Evolutionary conservation across 2,888 invertebrate genomes (phyloP).

Genomic region (Busseola fusca): DNA sequence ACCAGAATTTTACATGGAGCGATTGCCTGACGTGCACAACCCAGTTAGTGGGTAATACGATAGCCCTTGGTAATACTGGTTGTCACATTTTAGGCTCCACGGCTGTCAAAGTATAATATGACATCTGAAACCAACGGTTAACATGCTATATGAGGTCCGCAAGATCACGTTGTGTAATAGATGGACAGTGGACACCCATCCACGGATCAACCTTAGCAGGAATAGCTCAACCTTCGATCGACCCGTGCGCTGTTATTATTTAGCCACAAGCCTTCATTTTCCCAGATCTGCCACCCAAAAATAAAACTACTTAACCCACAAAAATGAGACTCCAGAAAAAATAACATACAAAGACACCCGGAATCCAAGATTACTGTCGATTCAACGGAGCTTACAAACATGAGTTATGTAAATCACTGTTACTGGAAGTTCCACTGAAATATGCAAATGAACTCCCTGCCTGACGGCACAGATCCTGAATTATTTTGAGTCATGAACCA

Average conservation of each 20-base stretch:
- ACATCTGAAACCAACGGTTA: not conserved
- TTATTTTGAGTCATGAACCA: conserved; percentile 61
- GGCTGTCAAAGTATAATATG: not conserved
- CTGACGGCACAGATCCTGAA: conserved; percentile 51
- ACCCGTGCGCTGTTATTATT: not conserved
- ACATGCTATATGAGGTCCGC: not conserved
- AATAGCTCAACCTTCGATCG: not conserved
- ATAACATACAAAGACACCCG: conserved; percentile 44
- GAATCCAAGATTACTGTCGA: conserved; percentile 57
- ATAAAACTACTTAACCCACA: not conserved
- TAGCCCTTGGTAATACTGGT: not conserved
- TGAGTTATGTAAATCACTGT: conserved; percentile 68
- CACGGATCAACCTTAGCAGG: not conserved
- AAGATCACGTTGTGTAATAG: not conserved
- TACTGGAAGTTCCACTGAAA: conserved; percentile 56
- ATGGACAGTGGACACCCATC: not conserved
- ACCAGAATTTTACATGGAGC: not conserved
- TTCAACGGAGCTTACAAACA: conserved; percentile 60
- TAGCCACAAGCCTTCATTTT: not conserved
- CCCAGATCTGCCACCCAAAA: not conserved
- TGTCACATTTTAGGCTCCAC: not conserved
- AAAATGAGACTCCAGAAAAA: conserved; percentile 26
- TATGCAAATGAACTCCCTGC: conserved; percentile 61
- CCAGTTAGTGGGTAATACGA: not conserved
- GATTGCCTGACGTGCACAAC: not conserved